phyloP scores from a whole-genome alignment of 2,797 vertebrate genomes.

The Acipenser transmontanus region DNA sequence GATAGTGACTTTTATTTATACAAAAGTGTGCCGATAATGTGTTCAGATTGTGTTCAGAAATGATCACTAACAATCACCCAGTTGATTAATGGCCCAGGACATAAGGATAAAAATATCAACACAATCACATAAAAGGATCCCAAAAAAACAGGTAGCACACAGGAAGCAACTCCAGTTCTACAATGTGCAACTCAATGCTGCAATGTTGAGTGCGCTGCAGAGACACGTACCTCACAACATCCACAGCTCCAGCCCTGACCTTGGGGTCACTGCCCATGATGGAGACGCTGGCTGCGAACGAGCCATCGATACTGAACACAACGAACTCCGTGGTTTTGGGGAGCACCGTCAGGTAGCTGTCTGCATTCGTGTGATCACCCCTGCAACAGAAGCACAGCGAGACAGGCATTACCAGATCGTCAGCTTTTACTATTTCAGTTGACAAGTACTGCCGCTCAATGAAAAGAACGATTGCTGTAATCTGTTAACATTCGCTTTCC shows the following conservation, averaged over 20 bases:
- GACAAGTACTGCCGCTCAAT: no score
- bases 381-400: slow-evolving; percentile 41
- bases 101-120: no score
- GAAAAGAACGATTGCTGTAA: background rate
- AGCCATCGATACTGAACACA: slow-evolving; percentile 97
- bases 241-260: slow-evolving; percentile 91
- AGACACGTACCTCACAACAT: slow-evolving; percentile 82
- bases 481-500: background rate
- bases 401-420: background rate
- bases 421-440: no score
- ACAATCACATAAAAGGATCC: no score
- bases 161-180: no score
- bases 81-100: no score
- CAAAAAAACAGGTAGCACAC: no score
- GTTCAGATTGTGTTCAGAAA: no score
- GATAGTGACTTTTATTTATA: no score
- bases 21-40: no score
- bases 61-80: no score
- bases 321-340: slow-evolving; percentile 89
- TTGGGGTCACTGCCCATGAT: slow-evolving; percentile 99
- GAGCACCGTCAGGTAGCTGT: slow-evolving; percentile 93
- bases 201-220: background rate
- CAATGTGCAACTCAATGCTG: background rate
- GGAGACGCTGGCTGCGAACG: slow-evolving; percentile 96
- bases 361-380: slow-evolving; percentile 92